Base-by-base conservation (phyloP, 2,888 invertebrate species). In the Caenorhabditis sp. region DNA sequence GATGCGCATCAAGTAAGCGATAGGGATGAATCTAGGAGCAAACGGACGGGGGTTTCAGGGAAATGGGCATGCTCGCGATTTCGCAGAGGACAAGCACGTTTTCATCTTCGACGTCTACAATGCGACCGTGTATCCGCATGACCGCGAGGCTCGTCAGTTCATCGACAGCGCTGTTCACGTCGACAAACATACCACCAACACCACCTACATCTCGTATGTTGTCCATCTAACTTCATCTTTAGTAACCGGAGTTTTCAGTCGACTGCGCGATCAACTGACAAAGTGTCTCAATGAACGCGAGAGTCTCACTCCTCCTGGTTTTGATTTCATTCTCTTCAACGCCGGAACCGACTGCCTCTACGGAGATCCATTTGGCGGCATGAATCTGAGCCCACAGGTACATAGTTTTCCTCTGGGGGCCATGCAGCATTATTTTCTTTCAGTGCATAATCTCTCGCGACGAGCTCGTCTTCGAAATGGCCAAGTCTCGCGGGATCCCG, bases 261-360 rank as follows among this genome's bases (percentile, higher is more conserved):
- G 70, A 65, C 44, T 78, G 22, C 69, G 70, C 24, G 61, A 70
- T 50, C 64, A 69, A 37, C 67, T 79, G 60, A 47, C 58, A 2
- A 58, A 71, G n/a, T 69, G 65, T 88, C 70, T 79, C 18, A 26
- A 20, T 0, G 51, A 65, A 15, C 56, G 61, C 65, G 51, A 62
- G 58, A 50, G n/a, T 5, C 22, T 20, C 11, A 64, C 55, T 47
- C 72, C 72, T 22, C 72, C 72, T 8, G 72, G 72, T 2, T 96
- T 96, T 0, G 95, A 96, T 91, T 93, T 96, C 26, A 93, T 96
- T 56, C 94, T 97, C n/a, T 97, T 96, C 92, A 96, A 97, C 92
- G 96, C 97, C n/a, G 97, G 96, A 0, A 96, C 96, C 0, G 96
- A 97, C 92, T 93, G 96, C 37, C 92, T 97, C 44, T 94, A 94